Base-by-base conservation (phyloP, 2,888 invertebrate genomes). In the Galerucella pusilla region DNA sequence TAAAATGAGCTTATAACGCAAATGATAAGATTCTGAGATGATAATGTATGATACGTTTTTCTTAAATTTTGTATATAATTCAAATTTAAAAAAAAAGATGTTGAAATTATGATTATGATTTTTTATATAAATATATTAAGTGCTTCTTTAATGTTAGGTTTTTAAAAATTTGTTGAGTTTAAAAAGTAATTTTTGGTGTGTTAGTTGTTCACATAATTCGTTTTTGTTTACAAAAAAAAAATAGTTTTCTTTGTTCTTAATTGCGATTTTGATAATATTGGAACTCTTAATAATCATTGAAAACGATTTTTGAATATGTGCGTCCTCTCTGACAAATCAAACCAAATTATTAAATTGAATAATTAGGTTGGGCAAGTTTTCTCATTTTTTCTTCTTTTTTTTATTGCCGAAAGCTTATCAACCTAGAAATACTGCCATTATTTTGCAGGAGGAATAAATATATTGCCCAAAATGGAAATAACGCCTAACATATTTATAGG, bases 81-180 rank as follows among this genome's bases (percentile, higher is more conserved):
- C 11, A 42, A 42, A 7, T 42, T 42, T 14, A 49, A 49, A 49
- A 49, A 49, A 49, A 12, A 12, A 11, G 3, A 49, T 49, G 49
- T 49, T 49, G 2, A 49, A 49, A 49, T 49, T 49, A 49, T 14
- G 3, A 49, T 14, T 49, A 49, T 12, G 1, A 4, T 49, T 49
- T 49, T 49, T 49, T 49, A 49, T 14, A 49, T 70, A 20, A 74
- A 73, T 74, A 75, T 77, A 77, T 78, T 78, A 75, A 76, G 74
- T 74, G 77, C 76, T 78, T 79, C 6, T 64, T 77, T 79, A 78
- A 73, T 76, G 74, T 79, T 79, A 79, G 75, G 66, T 75, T 70
- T 75, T 79, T 78, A 78, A 68, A 73, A 73, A 73, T 68, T 75
- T 77, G 78, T 79, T 76, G 76, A 75, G 70, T 77, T 57, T 71